These are phyloP conservation scores for Oryctes rhinoceros DNA, from an alignment of 1,140 invertebrate genomes.

Conservation along the genomic window DNA sequence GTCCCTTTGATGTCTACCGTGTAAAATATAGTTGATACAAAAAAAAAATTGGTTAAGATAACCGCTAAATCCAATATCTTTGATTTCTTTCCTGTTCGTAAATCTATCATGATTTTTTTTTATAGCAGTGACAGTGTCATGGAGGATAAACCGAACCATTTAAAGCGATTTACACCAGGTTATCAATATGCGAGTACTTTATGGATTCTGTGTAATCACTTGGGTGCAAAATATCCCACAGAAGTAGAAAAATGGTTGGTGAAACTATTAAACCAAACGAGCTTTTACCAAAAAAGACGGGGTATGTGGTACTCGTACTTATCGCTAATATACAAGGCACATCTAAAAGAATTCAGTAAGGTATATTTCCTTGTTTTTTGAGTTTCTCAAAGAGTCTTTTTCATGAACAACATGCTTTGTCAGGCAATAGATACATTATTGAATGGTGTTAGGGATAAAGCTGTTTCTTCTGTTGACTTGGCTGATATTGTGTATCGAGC, in stretches of 20 bases:
- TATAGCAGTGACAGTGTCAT: neutral
- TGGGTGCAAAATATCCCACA: slow-evolving; percentile 2
- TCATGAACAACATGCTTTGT: neutral
- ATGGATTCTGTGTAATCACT: slow-evolving; percentile 2
- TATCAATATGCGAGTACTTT: slow-evolving; percentile 21
- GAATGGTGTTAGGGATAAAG: neutral
- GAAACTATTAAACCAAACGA: neutral
- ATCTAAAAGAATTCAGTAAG: neutral
- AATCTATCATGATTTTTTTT: neutral
- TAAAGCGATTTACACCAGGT: slow-evolving; percentile 11
- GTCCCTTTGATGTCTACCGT: too few species aligned
- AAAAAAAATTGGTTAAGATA: too few species aligned
- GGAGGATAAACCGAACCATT: neutral
- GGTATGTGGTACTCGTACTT: slow-evolving; percentile 6
- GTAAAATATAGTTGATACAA: too few species aligned
- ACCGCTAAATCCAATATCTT: too few species aligned
- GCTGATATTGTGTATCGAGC: slow-evolving; percentile 12
- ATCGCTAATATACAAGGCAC: neutral
- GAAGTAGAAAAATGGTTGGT: neutral
- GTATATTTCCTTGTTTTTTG: neutral
- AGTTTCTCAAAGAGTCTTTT: neutral
- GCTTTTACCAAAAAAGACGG: neutral
- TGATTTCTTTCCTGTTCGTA: too few species aligned
- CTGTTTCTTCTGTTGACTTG: neutral
- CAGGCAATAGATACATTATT: neutral